Evolutionary conservation across 2,113 vertebrate genomes (phyloP), one percentile per base, ranked within the genome.

Genomic region (Theristicus caerulescens): DNA sequence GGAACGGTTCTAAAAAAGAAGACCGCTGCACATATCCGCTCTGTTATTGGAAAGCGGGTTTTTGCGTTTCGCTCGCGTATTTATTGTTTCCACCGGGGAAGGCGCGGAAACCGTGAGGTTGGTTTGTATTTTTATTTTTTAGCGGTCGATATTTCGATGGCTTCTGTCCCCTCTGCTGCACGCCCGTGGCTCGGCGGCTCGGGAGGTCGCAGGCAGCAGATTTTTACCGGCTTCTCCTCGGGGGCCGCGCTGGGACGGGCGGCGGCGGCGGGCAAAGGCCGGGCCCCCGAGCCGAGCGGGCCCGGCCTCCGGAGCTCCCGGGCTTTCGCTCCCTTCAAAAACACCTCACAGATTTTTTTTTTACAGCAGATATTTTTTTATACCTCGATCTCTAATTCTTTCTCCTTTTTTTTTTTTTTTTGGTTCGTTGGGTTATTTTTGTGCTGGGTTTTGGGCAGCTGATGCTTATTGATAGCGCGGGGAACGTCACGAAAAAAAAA

Each of bases 21-120:
- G 5, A 10, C 6, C 5, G 25, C 24, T 7, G 22, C 7, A 14
- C 11, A 4, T 16, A 27, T 25, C 34, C 4, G 1, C 19, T 46
- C 14, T 24, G 16, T 19, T 61, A 62, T 2, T 36, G 47, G 38
- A 51, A 84, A 69, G 46, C 0, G 1, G 21, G 4, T 9, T 83
- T 90, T 73, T 25, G 4, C 4, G 0, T 74, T 69, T 59, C 44
- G 2, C 16, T 86, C 1, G 0, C 1, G 0, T 24, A 36, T 44
- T 90, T 46, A 16, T 65, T 69, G 25, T 77, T 91, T 85, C 47
- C 42, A 72, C 69, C 3, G 6, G 32, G 24, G 11, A 85, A 85
- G 13, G 14, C 12, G 57, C 11, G 26, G 59, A 65, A 88, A 55
- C 3, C 0, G 2, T 9, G 17, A 52, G 7, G 10, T 51, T 40